Evolutionary conservation across 2,888 invertebrate species (phyloP).

Genomic region (Sclerodermus sp.): DNA sequence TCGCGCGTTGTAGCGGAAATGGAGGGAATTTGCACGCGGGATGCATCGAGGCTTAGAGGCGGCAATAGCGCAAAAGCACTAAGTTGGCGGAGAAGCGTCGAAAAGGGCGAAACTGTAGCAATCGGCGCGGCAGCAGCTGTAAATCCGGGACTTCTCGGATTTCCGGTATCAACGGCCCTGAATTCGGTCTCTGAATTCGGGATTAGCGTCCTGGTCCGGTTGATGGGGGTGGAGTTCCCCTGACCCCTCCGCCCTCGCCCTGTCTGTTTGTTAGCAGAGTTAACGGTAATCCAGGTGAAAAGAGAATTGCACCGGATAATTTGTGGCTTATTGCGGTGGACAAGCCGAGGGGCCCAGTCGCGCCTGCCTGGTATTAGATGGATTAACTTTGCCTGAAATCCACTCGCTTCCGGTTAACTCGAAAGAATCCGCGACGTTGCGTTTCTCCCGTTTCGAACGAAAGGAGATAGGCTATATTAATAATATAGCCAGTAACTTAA

Average conservation of each 20-base stretch:
- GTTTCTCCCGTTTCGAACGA: not conserved
- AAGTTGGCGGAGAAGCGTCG: conserved; percentile 23
- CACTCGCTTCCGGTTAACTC: not conserved
- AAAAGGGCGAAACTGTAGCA: conserved; percentile 17
- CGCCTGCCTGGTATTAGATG: conserved; percentile 12
- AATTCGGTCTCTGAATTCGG: conserved; percentile 21
- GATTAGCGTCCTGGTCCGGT: conserved; percentile 16
- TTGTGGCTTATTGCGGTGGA: conserved; percentile 22
- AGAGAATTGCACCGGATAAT: conserved; percentile 20
- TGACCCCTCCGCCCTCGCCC: no score
- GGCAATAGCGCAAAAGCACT: conserved; percentile 31
- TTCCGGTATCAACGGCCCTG: conserved; percentile 21
- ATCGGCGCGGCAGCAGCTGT: not conserved
- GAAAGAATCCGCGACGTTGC: not conserved
- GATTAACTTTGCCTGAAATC: conserved; percentile 17
- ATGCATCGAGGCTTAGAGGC: conserved; percentile 9
- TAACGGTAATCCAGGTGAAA: conserved; percentile 21
- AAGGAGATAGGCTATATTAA: conserved; percentile 45
- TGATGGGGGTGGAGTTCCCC: no score
- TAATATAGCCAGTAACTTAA: conserved; percentile 36
- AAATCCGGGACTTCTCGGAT: conserved; percentile 33
- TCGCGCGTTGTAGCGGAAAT: no score
- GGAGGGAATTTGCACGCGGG: no score
- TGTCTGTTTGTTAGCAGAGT: conserved; percentile 17
- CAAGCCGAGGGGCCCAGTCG: conserved; percentile 1